phyloP scores from a whole-genome alignment of 1,140 invertebrate genomes.

The Drosophila insularis region DNA sequence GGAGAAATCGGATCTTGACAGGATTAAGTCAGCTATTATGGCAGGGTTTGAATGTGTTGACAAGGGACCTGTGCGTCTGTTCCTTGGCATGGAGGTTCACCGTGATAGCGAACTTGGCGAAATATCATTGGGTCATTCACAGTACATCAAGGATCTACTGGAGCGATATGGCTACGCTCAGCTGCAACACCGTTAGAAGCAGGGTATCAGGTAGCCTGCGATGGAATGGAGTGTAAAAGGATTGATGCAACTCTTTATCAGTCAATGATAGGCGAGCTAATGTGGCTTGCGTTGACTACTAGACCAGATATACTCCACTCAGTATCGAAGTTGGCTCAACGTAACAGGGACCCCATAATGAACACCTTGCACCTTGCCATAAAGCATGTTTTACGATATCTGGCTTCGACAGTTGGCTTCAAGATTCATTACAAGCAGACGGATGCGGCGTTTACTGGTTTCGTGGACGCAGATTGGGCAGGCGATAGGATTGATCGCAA shows the following conservation, averaged over 20 bases:
- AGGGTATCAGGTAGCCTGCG: constrained; percentile 3
- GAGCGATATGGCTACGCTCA: neutral
- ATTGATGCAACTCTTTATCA: neutral
- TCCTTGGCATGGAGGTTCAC: neutral
- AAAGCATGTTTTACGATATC: too few relatives aligned
- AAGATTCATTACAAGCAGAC: neutral
- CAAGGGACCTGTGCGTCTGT: neutral
- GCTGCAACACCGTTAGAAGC: constrained; percentile 2
- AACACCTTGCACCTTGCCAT: too few relatives aligned
- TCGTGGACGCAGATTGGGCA: too few relatives aligned
- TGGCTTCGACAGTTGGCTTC: too few relatives aligned
- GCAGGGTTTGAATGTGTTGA: neutral
- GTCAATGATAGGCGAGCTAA: neutral
- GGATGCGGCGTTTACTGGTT: neutral
- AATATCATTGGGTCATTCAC: too few relatives aligned
- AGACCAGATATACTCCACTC: constrained; percentile 7
- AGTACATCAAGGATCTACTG: too few relatives aligned
- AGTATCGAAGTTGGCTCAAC: too few relatives aligned
- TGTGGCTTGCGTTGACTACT: constrained; percentile 8
- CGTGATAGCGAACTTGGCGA: too few relatives aligned
- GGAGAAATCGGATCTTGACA: too few relatives aligned
- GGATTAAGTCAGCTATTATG: neutral
- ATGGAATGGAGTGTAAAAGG: too few relatives aligned
- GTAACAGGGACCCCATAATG: too few relatives aligned
- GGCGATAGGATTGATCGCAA: too few relatives aligned